Percentiles rank a stretch among this genome's conserved stretches.
phyloP scores from a whole-genome alignment of 2,888 invertebrate species.

The Willowsia nigromaculata region DNA sequence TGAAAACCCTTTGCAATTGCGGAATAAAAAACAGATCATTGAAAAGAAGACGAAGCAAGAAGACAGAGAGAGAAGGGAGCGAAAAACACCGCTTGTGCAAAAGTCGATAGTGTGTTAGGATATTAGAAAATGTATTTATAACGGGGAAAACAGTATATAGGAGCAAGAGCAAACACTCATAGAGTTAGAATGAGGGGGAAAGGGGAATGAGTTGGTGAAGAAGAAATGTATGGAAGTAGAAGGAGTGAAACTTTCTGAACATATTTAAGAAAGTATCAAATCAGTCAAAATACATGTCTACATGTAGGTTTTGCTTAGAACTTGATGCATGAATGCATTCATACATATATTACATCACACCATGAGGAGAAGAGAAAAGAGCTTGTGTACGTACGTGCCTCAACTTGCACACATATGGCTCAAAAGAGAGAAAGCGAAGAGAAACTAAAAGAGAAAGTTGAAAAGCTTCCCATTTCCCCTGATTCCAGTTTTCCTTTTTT shows the following conservation, averaged over 20 bases:
- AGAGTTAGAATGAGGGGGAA: background rate
- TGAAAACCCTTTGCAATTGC: constrained; percentile 51
- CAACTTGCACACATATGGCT: constrained; percentile 43
- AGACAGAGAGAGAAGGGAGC: background rate
- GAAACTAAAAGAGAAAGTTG: constrained; percentile 56
- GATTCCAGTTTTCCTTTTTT: constrained; percentile 62
- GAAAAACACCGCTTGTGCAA: background rate
- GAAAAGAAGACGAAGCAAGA: background rate
- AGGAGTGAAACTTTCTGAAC: constrained; percentile 64
- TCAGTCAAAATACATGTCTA: constrained; percentile 56
- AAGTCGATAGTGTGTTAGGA: background rate
- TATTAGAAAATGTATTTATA: constrained; percentile 44
- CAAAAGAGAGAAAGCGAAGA: constrained; percentile 27
- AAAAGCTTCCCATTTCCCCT: constrained; percentile 70
- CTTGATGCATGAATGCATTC: background rate
- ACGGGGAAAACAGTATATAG: constrained; percentile 28
- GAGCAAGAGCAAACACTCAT: background rate
- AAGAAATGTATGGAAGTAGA: constrained; percentile 14
- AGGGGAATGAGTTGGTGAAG: constrained; percentile 3
- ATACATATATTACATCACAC: background rate
- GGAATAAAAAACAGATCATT: constrained; percentile 38
- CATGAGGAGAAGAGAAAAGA: background rate
- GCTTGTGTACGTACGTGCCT: constrained; percentile 10
- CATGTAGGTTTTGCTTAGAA: constrained; percentile 10
- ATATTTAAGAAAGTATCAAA: constrained; percentile 59